Conservation (phyloP, 2,888 invertebrate genomes). For the Drosophila emarginata region DNA sequence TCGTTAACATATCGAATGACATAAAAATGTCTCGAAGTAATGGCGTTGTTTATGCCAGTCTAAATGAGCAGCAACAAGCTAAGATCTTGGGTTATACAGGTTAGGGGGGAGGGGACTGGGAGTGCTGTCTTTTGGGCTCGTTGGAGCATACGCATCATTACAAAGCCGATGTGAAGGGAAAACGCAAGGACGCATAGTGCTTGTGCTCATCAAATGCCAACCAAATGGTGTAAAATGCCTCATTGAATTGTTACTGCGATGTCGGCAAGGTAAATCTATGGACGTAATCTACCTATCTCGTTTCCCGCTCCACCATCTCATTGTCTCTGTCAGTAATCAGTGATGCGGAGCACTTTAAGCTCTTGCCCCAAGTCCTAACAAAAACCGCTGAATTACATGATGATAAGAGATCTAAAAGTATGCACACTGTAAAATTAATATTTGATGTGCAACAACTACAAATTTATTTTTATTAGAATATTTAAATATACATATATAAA, state of each 20-base stretch:
- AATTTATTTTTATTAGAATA: too few relatives aligned
- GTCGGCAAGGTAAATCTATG: conserved; percentile 46
- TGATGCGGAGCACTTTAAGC: conserved; percentile 10
- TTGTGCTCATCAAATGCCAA: conserved; percentile 70
- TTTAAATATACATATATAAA: too few relatives aligned
- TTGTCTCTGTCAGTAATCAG: conserved; percentile 13
- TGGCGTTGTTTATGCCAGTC: conserved; percentile 33
- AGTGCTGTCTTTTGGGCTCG: not conserved
- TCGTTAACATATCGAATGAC: conserved; percentile 66
- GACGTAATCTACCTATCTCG: not conserved
- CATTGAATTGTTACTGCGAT: conserved; percentile 62
- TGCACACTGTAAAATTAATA: not conserved
- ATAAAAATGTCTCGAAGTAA: conserved; percentile 55
- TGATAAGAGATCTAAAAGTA: not conserved
- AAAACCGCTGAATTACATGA: conserved; percentile 1
- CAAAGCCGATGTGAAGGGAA: conserved; percentile 14
- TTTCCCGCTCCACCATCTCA: not conserved
- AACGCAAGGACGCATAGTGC: conserved; percentile 16
- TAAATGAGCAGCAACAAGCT: conserved; percentile 59
- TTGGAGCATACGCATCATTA: conserved; percentile 34
- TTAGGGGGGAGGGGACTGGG: not conserved
- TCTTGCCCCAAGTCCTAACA: not conserved
- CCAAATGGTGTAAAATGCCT: conserved; percentile 76
- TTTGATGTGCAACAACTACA: too few relatives aligned
- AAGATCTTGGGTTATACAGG: conserved; percentile 4